phyloP scores from a whole-genome alignment of 2,113 vertebrate genomes.

The Alosa alosa region DNA sequence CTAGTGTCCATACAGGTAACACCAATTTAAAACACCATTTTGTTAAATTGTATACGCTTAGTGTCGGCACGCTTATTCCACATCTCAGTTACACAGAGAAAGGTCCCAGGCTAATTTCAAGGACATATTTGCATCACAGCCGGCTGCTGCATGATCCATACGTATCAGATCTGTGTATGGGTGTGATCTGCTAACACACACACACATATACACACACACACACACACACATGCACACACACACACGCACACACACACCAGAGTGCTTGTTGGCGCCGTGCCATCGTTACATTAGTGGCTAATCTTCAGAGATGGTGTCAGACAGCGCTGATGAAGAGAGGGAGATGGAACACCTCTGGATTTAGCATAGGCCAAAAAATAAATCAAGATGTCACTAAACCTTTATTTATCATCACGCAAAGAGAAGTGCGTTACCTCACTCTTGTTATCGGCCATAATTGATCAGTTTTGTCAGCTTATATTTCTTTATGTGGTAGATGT shows the following conservation, averaged over 20 bases:
- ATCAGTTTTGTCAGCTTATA: neutral
- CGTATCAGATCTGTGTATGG: no score
- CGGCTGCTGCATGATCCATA: neutral
- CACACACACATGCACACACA: no score
- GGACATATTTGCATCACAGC: neutral
- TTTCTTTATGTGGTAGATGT: neutral
- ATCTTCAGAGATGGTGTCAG: neutral
- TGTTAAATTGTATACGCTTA: no score
- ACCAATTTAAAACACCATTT: no score
- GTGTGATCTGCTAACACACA: no score
- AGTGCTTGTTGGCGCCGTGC: neutral
- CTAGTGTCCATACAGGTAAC: no score
- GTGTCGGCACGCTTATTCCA: neutral
- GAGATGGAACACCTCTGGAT: no score
- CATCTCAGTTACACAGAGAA: neutral
- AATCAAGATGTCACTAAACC: no score
- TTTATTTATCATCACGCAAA: no score
- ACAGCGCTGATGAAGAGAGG: neutral
- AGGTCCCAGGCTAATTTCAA: neutral
- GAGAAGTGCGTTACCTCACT: neutral
- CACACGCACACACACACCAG: no score
- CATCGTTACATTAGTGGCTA: neutral
- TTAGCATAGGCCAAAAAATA: no score
- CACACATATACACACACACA: neutral
- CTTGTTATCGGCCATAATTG: neutral